Conservation (phyloP, 1,140 invertebrate genomes). For the Monochamus saltuarius region DNA sequence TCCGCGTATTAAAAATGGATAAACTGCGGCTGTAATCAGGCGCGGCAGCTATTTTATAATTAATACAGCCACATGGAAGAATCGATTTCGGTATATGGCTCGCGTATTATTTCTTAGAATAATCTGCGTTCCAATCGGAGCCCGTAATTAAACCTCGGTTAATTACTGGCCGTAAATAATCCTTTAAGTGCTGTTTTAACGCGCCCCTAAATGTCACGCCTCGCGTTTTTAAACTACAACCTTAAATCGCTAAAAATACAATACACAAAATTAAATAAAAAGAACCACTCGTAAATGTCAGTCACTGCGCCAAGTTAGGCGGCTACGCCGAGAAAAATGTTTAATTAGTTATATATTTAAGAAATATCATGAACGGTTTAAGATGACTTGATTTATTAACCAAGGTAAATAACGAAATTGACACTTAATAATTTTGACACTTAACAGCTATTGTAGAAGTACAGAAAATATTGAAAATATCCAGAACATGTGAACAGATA, state of each 20-base stretch:
- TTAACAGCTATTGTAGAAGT: no score
- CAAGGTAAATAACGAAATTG: no score
- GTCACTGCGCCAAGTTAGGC: constrained; percentile 11
- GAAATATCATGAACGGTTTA: no score
- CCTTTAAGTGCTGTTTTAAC: constrained; percentile 48
- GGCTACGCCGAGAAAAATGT: background rate
- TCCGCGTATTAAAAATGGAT: no score
- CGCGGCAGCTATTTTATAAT: constrained; percentile 6
- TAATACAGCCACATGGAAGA: background rate
- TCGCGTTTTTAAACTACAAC: constrained; percentile 13
- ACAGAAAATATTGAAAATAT: no score
- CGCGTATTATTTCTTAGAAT: constrained; percentile 27
- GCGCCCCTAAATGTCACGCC: constrained; percentile 46
- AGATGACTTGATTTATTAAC: no score
- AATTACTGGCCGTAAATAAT: constrained; percentile 47
- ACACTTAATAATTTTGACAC: no score
- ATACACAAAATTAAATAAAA: constrained; percentile 40
- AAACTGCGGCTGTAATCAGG: no score
- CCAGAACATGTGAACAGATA: no score
- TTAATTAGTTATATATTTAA: no score
- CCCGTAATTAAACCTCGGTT: constrained; percentile 45
- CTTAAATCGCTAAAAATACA: constrained; percentile 8
- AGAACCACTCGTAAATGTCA: constrained; percentile 42
- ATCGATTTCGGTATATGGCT: constrained; percentile 11
- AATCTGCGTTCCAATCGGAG: constrained; percentile 35